phyloP scores from a whole-genome alignment of 2,113 vertebrate genomes.

The Pseudorasbora parva region DNA sequence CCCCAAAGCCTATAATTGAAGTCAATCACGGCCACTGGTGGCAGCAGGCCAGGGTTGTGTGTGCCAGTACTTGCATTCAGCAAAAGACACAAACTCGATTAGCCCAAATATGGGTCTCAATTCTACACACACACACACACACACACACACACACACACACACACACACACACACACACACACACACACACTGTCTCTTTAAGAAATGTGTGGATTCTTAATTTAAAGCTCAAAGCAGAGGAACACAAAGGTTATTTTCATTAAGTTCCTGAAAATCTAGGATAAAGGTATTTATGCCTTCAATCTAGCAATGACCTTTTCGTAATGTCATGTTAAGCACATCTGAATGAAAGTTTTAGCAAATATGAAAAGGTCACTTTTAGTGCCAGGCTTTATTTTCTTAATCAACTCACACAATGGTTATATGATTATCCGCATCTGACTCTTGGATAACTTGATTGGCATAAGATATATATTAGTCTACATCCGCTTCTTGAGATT shows the following conservation, averaged over 20 bases:
- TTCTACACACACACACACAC: slow-evolving; percentile 45
- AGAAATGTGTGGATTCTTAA: slow-evolving; percentile 38
- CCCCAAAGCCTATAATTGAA: slow-evolving; percentile 67
- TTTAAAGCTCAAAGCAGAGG: slow-evolving; percentile 38
- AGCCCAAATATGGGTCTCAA: slow-evolving; percentile 66
- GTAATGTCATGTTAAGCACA: slow-evolving; percentile 50
- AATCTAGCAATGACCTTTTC: slow-evolving; percentile 55
- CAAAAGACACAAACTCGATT: slow-evolving; percentile 68
- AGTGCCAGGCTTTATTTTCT: slow-evolving; percentile 38
- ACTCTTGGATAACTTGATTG: slow-evolving; percentile 19
- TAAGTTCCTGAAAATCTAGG: slow-evolving; percentile 48
- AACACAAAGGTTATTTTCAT: slow-evolving; percentile 52
- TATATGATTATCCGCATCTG: slow-evolving; percentile 9
- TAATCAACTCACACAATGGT: slow-evolving; percentile 33
- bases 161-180: slow-evolving; percentile 3
- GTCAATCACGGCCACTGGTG: slow-evolving; percentile 66
- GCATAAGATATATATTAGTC: slow-evolving; percentile 1
- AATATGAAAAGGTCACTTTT: slow-evolving; percentile 55
- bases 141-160: too few relatives aligned
- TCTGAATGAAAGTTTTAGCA: slow-evolving; percentile 53
- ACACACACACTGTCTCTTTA: slow-evolving; percentile 32
- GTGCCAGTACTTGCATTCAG: slow-evolving; percentile 69
- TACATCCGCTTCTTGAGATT: slow-evolving; percentile 4
- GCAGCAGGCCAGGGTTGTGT: slow-evolving; percentile 61
- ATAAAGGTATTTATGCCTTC: slow-evolving; percentile 47